Percentiles rank a stretch among this genome's conserved stretches.
Evolutionary conservation across 2,888 invertebrate genomes (phyloP).

Genomic region (Parascotia fuliginaria): DNA sequence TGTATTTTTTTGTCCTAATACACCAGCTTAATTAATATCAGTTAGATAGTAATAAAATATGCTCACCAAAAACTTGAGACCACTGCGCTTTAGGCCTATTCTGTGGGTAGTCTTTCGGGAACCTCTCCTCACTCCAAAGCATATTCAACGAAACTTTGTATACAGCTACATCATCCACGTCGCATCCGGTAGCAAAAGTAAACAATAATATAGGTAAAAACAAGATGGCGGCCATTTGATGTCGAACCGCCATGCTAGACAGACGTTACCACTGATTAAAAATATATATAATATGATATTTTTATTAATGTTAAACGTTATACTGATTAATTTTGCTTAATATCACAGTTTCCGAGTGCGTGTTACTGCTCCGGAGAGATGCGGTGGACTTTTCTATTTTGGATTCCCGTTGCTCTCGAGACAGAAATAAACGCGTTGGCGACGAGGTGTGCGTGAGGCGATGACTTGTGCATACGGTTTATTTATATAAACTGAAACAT

Average conservation of each 20-base stretch:
- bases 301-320: constrained; percentile 10
- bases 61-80: constrained; percentile 96
- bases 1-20: no score
- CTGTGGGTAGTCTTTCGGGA: constrained; percentile 95
- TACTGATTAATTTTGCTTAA: constrained; percentile 30
- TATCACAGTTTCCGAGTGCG: constrained; percentile 59
- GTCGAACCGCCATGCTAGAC: constrained; percentile 54
- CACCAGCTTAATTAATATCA: no score
- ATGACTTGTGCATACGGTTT: constrained; percentile 56
- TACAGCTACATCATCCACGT: constrained; percentile 92
- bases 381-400: constrained; percentile 83
- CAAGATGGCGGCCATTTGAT: constrained; percentile 73
- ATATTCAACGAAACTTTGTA: constrained; percentile 95
- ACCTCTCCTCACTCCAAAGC: constrained; percentile 94
- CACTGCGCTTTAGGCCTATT: constrained; percentile 96
- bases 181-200: constrained; percentile 80
- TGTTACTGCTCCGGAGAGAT: constrained; percentile 67
- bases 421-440: constrained; percentile 80
- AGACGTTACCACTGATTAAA: constrained; percentile 44
- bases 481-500: constrained; percentile 45
- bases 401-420: constrained; percentile 64
- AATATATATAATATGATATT: constrained; percentile 18
- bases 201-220: constrained; percentile 54
- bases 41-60: neutral
- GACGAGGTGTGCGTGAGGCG: constrained; percentile 61